phyloP scores from a whole-genome alignment of 2,797 vertebrate species.

The Tiaroga cobitis region DNA sequence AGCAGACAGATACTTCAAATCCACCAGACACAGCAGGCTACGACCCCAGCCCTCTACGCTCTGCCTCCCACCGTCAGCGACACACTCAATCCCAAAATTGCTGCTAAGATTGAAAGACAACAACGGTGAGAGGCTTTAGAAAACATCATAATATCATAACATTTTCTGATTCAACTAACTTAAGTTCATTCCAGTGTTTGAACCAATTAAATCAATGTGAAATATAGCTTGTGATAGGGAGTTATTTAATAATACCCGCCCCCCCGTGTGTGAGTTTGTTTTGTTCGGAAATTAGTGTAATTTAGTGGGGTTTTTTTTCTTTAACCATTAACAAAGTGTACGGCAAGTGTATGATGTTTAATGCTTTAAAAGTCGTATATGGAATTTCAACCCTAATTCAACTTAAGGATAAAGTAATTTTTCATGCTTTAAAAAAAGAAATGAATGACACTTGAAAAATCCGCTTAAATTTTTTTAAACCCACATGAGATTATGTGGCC shows the following conservation, averaged over 20 bases:
- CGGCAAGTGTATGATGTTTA: too few relatives aligned
- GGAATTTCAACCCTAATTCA: background rate
- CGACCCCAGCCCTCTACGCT: conserved; percentile 81
- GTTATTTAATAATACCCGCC: background rate
- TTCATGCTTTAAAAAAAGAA: conserved; percentile 1
- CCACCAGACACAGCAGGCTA: conserved; percentile 82
- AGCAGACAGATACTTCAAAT: conserved; percentile 92
- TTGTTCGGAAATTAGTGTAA: too few relatives aligned
- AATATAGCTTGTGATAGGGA: background rate
- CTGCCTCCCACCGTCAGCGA: conserved; percentile 85
- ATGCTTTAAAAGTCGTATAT: background rate
- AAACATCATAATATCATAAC: background rate
- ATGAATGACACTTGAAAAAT: background rate
- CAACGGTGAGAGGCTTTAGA: conserved; percentile 83
- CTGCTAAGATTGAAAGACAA: conserved; percentile 96
- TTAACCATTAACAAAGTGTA: too few relatives aligned
- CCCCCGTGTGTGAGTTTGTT: too few relatives aligned
- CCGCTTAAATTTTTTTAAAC: background rate
- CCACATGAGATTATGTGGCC: background rate
- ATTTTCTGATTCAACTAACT: background rate
- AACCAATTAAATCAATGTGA: background rate
- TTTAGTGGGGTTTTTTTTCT: too few relatives aligned
- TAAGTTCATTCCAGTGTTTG: background rate
- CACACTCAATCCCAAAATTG: conserved; percentile 94
- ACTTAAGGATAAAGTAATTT: background rate